These are phyloP conservation scores for Neotoxoptera formosana DNA, from an alignment of 1,140 invertebrate genomes.

Conservation along the genomic window DNA sequence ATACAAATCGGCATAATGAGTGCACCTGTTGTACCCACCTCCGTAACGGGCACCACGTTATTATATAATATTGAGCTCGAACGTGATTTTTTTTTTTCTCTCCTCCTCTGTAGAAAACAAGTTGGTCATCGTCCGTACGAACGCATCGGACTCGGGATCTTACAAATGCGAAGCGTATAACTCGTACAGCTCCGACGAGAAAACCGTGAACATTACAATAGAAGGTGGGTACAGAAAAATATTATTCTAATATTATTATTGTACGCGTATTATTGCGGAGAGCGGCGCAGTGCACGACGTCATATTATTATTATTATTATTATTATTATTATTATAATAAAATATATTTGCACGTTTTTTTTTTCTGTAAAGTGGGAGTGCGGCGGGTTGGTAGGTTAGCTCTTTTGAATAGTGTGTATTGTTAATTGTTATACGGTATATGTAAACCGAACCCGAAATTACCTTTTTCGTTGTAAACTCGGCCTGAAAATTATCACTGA, in stretches of 20 bases:
- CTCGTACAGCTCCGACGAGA: slow-evolving; percentile 70
- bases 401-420: neutral
- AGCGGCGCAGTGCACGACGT: neutral
- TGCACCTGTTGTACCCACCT: too few species aligned
- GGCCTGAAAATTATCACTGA: too few species aligned
- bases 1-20: neutral
- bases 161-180: slow-evolving; percentile 84
- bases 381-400: neutral
- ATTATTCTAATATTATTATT: too few species aligned
- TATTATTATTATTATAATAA: neutral
- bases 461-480: too few species aligned
- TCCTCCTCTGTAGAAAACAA: slow-evolving; percentile 72
- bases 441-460: too few species aligned
- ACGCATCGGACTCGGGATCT: slow-evolving; percentile 73
- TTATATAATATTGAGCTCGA: neutral
- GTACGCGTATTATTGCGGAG: neutral
- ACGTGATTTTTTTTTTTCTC: neutral
- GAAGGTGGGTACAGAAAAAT: slow-evolving; percentile 68
- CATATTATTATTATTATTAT: neutral
- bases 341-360: neutral
- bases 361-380: too few species aligned
- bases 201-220: slow-evolving; percentile 72
- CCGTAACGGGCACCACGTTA: too few species aligned
- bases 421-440: too few species aligned
- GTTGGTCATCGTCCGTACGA: slow-evolving; percentile 72